A percentile compares a stretch with the other conserved stretches of the same genome.
Evolutionary conservation across 1,140 invertebrate species (phyloP).

Genomic region (Drosophila melanogaster): DNA sequence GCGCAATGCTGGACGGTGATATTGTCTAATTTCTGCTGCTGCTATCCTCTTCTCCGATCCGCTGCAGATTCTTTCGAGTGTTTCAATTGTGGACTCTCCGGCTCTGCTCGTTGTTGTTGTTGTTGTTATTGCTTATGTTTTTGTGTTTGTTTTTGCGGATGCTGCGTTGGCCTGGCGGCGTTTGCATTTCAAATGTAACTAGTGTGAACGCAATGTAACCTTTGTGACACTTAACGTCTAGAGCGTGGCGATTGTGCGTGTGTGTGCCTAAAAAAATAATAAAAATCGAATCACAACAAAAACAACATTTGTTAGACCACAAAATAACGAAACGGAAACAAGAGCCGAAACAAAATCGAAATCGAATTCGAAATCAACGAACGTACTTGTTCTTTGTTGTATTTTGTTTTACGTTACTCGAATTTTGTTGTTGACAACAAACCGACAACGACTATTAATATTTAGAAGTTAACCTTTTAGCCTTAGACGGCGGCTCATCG

Average conservation of each 20-base stretch:
- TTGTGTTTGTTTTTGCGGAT: not conserved
- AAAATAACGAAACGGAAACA: conserved; percentile 21
- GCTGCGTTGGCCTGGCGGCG: conserved; percentile 8
- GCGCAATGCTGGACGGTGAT: conserved; percentile 53
- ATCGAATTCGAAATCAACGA: conserved; percentile 28
- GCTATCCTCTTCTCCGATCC: conserved; percentile 1
- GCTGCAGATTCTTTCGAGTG: conserved; percentile 12
- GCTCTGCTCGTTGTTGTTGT: conserved; percentile 4
- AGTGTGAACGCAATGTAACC: conserved; percentile 9
- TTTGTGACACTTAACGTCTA: not conserved
- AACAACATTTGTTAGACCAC: conserved; percentile 20
- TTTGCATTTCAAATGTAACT: conserved; percentile 51
- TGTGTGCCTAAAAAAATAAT: conserved; percentile 10
- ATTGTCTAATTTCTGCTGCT: conserved; percentile 11
- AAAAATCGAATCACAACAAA: conserved; percentile 1
- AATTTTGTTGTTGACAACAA: conserved; percentile 64
- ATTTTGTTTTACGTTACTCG: conserved; percentile 47
- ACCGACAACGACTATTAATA: conserved; percentile 81
- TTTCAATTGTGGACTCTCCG: conserved; percentile 28
- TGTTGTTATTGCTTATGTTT: no score
- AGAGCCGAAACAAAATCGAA: conserved; percentile 27
- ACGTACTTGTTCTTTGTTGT: conserved; percentile 49
- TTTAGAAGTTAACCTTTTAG: conserved; percentile 85
- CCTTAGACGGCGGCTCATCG: conserved; percentile 74
- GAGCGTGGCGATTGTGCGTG: not conserved